Percentiles rank a stretch among this genome's conserved stretches.
Evolutionary conservation across 2,113 vertebrate genomes (phyloP).

Genomic region (Grammomys dolichurus): DNA sequence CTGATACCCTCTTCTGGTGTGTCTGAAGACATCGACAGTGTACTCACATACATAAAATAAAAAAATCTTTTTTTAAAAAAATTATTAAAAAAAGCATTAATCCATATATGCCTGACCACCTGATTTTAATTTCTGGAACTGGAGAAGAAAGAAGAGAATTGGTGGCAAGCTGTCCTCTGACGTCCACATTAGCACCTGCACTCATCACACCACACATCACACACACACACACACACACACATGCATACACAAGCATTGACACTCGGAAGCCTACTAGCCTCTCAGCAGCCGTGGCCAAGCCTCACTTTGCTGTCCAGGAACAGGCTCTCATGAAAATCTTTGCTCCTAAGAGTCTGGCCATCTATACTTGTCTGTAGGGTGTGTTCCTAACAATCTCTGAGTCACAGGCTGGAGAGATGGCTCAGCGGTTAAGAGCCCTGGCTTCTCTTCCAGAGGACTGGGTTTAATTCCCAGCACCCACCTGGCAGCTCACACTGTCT

Average conservation of each 20-base stretch:
- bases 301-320: not conserved
- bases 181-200: not conserved
- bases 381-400: not conserved
- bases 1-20: too few relatives aligned
- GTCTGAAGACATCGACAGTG: too few relatives aligned
- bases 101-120: not conserved
- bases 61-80: too few relatives aligned
- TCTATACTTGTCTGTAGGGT: conserved; percentile 29
- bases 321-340: not conserved
- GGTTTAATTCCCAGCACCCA: not conserved
- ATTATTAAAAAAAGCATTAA: not conserved
- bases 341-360: not conserved
- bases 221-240: not conserved
- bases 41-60: too few relatives aligned
- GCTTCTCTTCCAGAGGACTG: not conserved
- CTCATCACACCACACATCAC: not conserved
- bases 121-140: not conserved
- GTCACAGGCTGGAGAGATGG: not conserved
- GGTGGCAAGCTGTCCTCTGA: not conserved
- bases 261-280: not conserved
- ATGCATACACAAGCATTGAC: not conserved
- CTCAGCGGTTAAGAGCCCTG: not conserved
- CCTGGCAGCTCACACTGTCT: not conserved
- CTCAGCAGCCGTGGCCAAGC: not conserved
- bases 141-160: not conserved